Conservation (phyloP, 2,888 invertebrate genomes). For the Epiblema foenella region DNA sequence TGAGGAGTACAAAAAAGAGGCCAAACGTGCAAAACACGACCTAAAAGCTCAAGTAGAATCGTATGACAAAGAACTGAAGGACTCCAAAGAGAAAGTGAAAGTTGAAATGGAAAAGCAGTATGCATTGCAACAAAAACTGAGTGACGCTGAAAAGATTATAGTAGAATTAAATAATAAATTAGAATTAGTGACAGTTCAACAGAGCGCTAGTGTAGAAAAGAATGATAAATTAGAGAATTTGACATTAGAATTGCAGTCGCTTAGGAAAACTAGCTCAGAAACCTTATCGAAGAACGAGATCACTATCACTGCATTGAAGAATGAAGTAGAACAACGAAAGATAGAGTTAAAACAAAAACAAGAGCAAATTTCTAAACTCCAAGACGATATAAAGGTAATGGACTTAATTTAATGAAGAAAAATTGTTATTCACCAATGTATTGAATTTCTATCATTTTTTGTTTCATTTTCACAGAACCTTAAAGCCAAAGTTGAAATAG, state of each 20-base stretch:
- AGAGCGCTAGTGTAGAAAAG: conserved; percentile 71
- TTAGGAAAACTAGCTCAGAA: conserved; percentile 69
- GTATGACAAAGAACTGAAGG: conserved; percentile 71
- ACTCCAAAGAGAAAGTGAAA: conserved; percentile 70
- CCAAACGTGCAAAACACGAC: conserved; percentile 80
- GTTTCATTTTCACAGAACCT: conserved; percentile 61
- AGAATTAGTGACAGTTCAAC: conserved; percentile 73
- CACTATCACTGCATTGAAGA: conserved; percentile 67
- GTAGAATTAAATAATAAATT: conserved; percentile 74
- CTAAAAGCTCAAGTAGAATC: conserved; percentile 85
- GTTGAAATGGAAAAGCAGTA: conserved; percentile 71
- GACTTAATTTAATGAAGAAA: neutral
- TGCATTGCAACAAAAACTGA: conserved; percentile 68
- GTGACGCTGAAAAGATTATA: conserved; percentile 68
- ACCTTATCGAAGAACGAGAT: conserved; percentile 69
- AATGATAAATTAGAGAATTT: conserved; percentile 75
- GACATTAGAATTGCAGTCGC: conserved; percentile 73
- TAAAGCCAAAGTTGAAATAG: conserved; percentile 72
- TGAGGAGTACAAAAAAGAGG: conserved; percentile 76
- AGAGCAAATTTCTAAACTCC: conserved; percentile 67
- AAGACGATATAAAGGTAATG: conserved; percentile 75
- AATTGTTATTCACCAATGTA: neutral
- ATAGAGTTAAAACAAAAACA: conserved; percentile 74
- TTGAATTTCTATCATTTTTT: neutral
- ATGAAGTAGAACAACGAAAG: conserved; percentile 72